phyloP scores from a whole-genome alignment of 2,888 invertebrate genomes.

The Cephus nigrinus region DNA sequence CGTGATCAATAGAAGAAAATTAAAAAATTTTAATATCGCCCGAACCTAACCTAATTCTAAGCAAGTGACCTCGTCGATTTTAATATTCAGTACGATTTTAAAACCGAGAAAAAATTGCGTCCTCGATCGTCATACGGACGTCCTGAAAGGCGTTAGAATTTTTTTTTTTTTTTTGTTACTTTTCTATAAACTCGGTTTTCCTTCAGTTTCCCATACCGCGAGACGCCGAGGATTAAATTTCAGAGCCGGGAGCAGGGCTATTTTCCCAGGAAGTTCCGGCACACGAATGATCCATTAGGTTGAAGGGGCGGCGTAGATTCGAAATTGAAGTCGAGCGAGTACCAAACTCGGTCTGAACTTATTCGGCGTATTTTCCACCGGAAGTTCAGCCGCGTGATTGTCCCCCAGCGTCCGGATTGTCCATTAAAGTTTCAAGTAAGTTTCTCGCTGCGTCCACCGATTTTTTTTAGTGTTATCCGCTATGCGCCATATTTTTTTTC shows the following conservation, averaged over 20 bases:
- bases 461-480: neutral
- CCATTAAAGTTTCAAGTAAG: conserved; percentile 55
- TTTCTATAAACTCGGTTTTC: neutral
- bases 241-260: neutral
- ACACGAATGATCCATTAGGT: neutral
- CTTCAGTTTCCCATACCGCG: neutral
- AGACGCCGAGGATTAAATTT: neutral
- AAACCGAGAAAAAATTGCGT: neutral
- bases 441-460: conserved; percentile 24
- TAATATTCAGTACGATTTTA: neutral
- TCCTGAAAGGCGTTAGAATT: neutral
- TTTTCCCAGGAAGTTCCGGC: neutral
- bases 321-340: neutral
- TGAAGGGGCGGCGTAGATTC: neutral
- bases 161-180: neutral
- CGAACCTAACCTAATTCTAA: neutral
- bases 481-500: neutral
- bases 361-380: neutral
- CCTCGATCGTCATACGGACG: neutral
- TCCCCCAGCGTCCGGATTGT: conserved; percentile 46
- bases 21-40: neutral
- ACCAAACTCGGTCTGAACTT: neutral
- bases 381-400: conserved; percentile 28
- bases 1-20: neutral
- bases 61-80: neutral